Evolutionary conservation across 2,888 invertebrate genomes (phyloP).

Genomic region (Drosophila picticornis): DNA sequence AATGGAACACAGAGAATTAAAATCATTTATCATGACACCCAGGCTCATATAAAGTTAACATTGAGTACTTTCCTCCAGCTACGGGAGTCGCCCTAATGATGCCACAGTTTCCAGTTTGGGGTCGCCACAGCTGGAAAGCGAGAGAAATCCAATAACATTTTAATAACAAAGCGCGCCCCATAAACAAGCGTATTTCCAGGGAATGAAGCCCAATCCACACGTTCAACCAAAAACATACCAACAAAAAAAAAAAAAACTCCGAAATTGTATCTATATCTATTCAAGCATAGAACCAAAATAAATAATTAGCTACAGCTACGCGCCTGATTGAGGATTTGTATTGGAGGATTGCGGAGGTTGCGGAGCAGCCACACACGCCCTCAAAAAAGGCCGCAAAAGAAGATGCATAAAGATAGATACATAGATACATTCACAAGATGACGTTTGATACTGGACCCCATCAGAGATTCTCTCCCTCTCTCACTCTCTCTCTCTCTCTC

Average conservation of each 20-base stretch:
- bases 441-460: conserved; percentile 41
- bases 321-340: conserved; percentile 45
- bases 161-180: conserved; percentile 76
- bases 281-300: conserved; percentile 54
- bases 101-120: conserved; percentile 15
- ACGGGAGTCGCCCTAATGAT: conserved; percentile 45
- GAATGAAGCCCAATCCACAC: conserved; percentile 44
- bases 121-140: conserved; percentile 71
- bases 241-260: neutral
- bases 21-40: conserved; percentile 80
- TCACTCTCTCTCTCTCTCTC: neutral
- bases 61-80: conserved; percentile 29
- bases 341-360: neutral
- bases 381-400: conserved; percentile 50
- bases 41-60: conserved; percentile 43
- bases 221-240: conserved; percentile 1
- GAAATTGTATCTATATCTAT: conserved; percentile 78
- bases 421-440: conserved; percentile 37
- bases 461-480: neutral
- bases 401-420: conserved; percentile 14
- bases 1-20: conserved; percentile 65
- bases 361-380: conserved; percentile 65
- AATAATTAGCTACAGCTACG: conserved; percentile 72
- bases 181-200: conserved; percentile 76
- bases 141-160: conserved; percentile 82